Evolutionary conservation across 2,113 vertebrate genomes (phyloP), one percentile per base, ranked within the genome.

Genomic region (Tretioscincus oriximinensis): DNA sequence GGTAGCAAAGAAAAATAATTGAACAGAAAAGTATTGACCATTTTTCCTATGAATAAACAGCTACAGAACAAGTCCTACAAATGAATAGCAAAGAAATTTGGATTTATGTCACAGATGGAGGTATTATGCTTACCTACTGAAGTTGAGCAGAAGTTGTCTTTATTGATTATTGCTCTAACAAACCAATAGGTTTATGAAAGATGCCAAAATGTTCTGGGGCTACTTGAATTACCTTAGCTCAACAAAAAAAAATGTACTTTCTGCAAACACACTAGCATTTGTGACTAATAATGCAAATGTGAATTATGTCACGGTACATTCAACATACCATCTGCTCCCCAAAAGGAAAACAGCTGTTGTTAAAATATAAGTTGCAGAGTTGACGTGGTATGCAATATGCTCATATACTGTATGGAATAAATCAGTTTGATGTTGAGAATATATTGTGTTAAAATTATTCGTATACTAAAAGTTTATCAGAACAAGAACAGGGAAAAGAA

Each of bases 331-430:
- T 92, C 92, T 93, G 91, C 60, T 88, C 21, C 65, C 88, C 69
- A 76, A 82, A 88, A 92, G 83, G 82, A 90, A 92, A 93, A 84
- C 91, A 92, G 90, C 91, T 92, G 92, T 68, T 91, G 76, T 81
- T 86, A 89, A 58, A 90, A 91, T 86, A 80, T 89, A 91, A 92
- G 87, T 88, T 91, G 87, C 85, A 76, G 88, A 80, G 81, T 79
- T 91, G 89, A 85, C 81, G 78, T 77, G 58, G 41, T 77, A 77
- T 78, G 85, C 85, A 92, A 77, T 92, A 89, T 91, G 91, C 84
- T 92, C 81, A 82, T 58, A 91, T 91, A 90, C 79, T 90, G 87
- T 84, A 90, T 87, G 86, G 91, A 90, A 92, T 91, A 91, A 90
- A 90, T 88, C 86, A 91, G 90, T 76, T 80, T 80, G 74, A 88